Percentiles rank a stretch among this genome's conserved stretches.
Conservation (phyloP, 2,888 invertebrate genomes). For the Odontocolon sp. region DNA sequence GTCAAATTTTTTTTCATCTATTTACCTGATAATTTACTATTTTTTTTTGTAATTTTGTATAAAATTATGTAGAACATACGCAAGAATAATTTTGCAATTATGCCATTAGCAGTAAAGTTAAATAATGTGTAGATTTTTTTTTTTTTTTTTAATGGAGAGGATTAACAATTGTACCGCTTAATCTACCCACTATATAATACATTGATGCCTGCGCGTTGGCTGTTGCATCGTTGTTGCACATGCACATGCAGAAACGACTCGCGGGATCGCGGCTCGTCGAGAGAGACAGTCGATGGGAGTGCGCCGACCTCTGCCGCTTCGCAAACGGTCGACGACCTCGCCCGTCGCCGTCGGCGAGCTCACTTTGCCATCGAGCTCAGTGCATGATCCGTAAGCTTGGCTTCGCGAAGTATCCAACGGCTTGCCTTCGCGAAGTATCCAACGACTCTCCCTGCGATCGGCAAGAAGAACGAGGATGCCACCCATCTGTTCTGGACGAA, state of each 20-base stretch:
- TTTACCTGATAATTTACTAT: too few species aligned
- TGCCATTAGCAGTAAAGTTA: too few species aligned
- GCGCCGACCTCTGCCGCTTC: conserved; percentile 77
- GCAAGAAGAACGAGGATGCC: too few species aligned
- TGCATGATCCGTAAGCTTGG: conserved; percentile 50
- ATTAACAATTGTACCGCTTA: background rate
- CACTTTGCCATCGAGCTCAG: conserved; percentile 40
- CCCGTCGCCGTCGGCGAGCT: conserved; percentile 60
- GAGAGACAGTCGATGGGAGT: conserved; percentile 68
- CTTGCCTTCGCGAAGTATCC: conserved; percentile 37
- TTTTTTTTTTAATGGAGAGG: too few species aligned
- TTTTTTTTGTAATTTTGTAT: too few species aligned
- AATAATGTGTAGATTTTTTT: background rate
- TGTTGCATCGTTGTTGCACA: conserved; percentile 36
- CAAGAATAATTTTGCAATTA: too few species aligned
- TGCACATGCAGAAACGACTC: conserved; percentile 9
- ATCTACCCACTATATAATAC: background rate
- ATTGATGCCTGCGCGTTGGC: too few species aligned
- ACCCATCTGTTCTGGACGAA: too few species aligned
- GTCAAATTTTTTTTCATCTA: too few species aligned
- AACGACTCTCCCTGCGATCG: conserved; percentile 47
- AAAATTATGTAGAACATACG: too few species aligned
- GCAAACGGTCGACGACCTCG: conserved; percentile 78
- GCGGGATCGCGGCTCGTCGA: conserved; percentile 49
- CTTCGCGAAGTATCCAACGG: conserved; percentile 37